Evolutionary conservation across 1,140 invertebrate species (phyloP).

Genomic region (Aporrectodea caliginosa): DNA sequence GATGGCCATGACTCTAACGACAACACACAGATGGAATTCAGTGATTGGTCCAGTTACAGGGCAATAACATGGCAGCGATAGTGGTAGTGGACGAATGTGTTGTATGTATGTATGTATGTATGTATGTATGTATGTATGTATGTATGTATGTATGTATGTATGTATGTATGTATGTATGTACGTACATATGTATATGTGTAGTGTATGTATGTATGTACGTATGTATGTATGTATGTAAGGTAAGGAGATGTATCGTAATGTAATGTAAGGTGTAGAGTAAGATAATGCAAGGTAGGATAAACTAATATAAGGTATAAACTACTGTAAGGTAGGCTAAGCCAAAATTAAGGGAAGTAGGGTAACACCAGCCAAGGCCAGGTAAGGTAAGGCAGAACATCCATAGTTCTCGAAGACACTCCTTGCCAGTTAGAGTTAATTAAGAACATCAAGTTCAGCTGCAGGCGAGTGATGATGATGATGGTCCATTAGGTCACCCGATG

Average conservation of each 20-base stretch:
- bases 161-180: conserved; percentile 7
- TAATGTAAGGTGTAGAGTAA: not conserved
- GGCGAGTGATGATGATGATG: too few relatives aligned
- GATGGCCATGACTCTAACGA: too few relatives aligned
- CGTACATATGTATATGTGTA: not conserved
- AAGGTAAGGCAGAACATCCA: too few relatives aligned
- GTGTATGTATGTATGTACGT: conserved; percentile 5
- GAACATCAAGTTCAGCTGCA: too few relatives aligned
- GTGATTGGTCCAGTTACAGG: too few relatives aligned
- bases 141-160: conserved; percentile 7
- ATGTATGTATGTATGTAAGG: conserved; percentile 3
- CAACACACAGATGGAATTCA: too few relatives aligned
- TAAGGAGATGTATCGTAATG: not conserved
- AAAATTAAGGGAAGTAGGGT: not conserved
- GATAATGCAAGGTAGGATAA: not conserved
- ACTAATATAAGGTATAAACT: not conserved
- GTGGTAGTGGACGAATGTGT: not conserved
- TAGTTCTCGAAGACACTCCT: too few relatives aligned
- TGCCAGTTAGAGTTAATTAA: too few relatives aligned
- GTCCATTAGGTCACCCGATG: too few relatives aligned
- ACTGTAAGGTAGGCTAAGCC: not conserved
- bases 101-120: conserved; percentile 4
- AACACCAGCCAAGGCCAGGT: too few relatives aligned
- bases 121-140: conserved; percentile 7
- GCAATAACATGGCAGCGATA: too few relatives aligned